These are phyloP conservation scores for Arge pagana DNA, from an alignment of 2,888 invertebrate genomes.

Conservation along the genomic window DNA sequence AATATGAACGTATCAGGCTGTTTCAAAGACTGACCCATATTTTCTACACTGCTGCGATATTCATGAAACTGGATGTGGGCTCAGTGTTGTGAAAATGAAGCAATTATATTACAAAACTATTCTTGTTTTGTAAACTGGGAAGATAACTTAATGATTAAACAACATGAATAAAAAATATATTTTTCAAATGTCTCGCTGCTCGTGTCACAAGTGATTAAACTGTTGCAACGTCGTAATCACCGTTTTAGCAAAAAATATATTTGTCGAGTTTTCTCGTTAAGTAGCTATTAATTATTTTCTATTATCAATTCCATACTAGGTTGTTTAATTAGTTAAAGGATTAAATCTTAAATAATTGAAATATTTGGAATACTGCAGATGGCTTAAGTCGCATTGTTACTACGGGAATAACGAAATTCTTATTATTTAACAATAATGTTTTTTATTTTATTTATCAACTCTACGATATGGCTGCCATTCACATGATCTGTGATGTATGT, in stretches of 20 bases:
- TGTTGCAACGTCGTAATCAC: too few species aligned
- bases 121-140: conserved; percentile 30
- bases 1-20: too few species aligned
- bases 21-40: too few species aligned
- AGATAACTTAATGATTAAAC: conserved; percentile 48
- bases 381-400: conserved; percentile 38
- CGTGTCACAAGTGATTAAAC: background rate
- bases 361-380: conserved; percentile 40
- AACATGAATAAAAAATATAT: conserved; percentile 48
- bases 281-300: conserved; percentile 17
- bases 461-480: conserved; percentile 42
- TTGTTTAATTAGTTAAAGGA: conserved; percentile 25
- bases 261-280: too few species aligned
- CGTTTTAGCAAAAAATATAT: conserved; percentile 45
- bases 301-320: conserved; percentile 12
- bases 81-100: too few species aligned
- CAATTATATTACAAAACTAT: too few species aligned
- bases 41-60: too few species aligned
- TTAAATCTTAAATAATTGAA: conserved; percentile 17
- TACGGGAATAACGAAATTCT: conserved; percentile 4
- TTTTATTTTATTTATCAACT: conserved; percentile 11
- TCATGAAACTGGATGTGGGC: too few species aligned
- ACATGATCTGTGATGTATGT: conserved; percentile 42
- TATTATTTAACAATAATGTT: background rate
- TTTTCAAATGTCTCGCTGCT: conserved; percentile 25